Conservation (phyloP, 2,888 invertebrate species). For the Heliconius ismenius region DNA sequence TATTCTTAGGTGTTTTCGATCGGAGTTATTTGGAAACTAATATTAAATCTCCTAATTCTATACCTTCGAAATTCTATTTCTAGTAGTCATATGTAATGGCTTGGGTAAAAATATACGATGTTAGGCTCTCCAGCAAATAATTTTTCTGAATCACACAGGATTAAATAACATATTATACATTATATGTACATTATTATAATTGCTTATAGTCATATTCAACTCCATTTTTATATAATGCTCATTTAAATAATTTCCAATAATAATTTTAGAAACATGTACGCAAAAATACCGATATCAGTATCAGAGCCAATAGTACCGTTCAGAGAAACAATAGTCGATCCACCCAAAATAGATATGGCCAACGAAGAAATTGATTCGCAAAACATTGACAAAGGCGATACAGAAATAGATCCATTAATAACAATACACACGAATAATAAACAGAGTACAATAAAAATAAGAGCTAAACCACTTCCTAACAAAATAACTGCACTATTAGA, state of each 20-base stretch:
- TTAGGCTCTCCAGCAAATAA: too few species aligned
- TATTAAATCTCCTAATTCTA: too few species aligned
- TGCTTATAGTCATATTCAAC: neutral
- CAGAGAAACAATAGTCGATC: constrained; percentile 93
- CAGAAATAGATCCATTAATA: constrained; percentile 78
- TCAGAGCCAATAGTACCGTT: constrained; percentile 98
- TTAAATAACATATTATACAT: too few species aligned
- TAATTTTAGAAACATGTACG: constrained; percentile 84
- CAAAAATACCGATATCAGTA: constrained; percentile 92
- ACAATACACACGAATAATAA: constrained; percentile 86
- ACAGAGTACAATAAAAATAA: constrained; percentile 86
- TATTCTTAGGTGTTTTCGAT: neutral
- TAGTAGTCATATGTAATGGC: too few species aligned
- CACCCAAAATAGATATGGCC: constrained; percentile 91
- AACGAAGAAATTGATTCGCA: constrained; percentile 90
- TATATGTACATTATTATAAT: too few species aligned
- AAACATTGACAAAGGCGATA: constrained; percentile 72
- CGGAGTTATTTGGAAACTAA: too few species aligned
- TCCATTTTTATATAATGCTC: neutral
- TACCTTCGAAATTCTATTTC: too few species aligned
- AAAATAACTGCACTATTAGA: constrained; percentile 87
- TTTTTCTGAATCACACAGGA: too few species aligned
- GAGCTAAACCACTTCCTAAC: constrained; percentile 89
- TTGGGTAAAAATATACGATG: too few species aligned
- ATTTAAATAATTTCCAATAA: constrained; percentile 12